phyloP scores from a whole-genome alignment of 2,888 invertebrate species.

The Dryadula phaetusa region DNA sequence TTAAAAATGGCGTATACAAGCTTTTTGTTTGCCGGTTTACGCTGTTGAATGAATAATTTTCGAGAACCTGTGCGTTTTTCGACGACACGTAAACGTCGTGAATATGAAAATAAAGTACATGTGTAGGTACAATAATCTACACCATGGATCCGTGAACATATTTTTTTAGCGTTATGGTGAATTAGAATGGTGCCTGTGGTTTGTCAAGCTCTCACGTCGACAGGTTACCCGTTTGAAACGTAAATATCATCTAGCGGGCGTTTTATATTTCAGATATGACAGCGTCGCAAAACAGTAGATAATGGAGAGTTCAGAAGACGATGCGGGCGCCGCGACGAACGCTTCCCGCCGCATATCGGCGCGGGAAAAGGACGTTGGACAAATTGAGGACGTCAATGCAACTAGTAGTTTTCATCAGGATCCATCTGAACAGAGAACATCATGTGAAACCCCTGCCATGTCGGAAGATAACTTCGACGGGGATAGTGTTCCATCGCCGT shows the following conservation, averaged over 20 bases:
- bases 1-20: constrained; percentile 86
- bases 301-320: constrained; percentile 84
- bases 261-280: constrained; percentile 83
- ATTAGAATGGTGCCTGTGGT: constrained; percentile 84
- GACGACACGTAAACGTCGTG: constrained; percentile 75
- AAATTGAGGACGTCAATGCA: constrained; percentile 73
- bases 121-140: constrained; percentile 81
- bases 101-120: constrained; percentile 84
- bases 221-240: constrained; percentile 81
- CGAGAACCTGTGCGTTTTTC: constrained; percentile 72
- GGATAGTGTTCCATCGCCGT: constrained; percentile 78
- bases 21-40: constrained; percentile 86
- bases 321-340: constrained; percentile 82
- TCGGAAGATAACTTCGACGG: constrained; percentile 78
- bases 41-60: constrained; percentile 75
- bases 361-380: constrained; percentile 81
- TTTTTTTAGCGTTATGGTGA: constrained; percentile 83
- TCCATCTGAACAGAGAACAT: constrained; percentile 63
- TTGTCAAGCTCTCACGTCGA: constrained; percentile 83
- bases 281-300: constrained; percentile 82
- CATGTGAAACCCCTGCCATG: constrained; percentile 71
- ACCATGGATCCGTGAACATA: constrained; percentile 79
- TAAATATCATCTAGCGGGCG: constrained; percentile 80
- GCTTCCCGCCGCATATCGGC: constrained; percentile 82
- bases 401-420: constrained; percentile 69